Evolutionary conservation across 2,797 vertebrate genomes (phyloP), one percentile per base, ranked within the genome.

Genomic region (Gobio occitaniae): DNA sequence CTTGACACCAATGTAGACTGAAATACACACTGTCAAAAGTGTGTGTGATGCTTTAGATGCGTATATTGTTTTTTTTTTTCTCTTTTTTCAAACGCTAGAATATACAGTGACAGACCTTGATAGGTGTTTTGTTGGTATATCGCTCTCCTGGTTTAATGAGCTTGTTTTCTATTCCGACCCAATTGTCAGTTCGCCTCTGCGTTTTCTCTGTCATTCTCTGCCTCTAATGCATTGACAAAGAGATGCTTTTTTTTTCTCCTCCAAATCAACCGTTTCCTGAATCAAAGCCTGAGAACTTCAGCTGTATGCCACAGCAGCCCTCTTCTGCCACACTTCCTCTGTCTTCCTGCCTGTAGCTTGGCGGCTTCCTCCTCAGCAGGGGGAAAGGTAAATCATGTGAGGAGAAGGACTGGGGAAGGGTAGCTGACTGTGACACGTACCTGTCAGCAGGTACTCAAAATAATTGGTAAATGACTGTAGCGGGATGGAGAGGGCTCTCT

Each of bases 391-490:
- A 90, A 87, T 83, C 85, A 83, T 80, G 72, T 83, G 90, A 82
- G 87, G 79, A 81, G 86, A 86, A 89, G 85, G 88, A 47, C 92
- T 83, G 78, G 63, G 56, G 83, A 77, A 77, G 70, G 78, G 92
- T 91, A 93, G 92, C 90, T 91, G 91, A 90, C 91, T 91, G 93
- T 94, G 93, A 95, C 94, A 94, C 94, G 90, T 93, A 95, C 94
- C 95, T 96, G 95, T 96, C 95, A 95, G 94, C 94, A 95, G 95
- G 94, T 95, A 95, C 94, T 95, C 94, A 93, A 93, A 93, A 92
- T 96, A 95, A 96, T 96, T 95, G 95, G 95, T 95, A 95, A 95
- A 95, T 91, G 93, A 94, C 91, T 93, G 93, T 94, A 92, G 90
- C 90, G 80, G 95, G 94, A 95, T 89, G 89, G 93, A 90, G 90